Evolutionary conservation across 2,888 invertebrate species (phyloP), one percentile per base, ranked within the genome.

Genomic region (Caenorhabditis sinica): DNA sequence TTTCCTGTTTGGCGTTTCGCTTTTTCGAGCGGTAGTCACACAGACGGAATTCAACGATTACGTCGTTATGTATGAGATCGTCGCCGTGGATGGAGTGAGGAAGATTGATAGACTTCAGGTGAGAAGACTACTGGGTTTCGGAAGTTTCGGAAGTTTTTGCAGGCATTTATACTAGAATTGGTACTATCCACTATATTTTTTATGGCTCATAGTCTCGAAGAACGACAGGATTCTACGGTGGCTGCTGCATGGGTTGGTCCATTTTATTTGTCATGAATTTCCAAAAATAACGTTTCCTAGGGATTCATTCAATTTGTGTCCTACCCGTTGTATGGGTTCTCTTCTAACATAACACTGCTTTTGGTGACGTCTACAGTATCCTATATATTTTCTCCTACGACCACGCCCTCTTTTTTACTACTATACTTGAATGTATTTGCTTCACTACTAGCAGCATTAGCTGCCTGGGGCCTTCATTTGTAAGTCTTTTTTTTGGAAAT

Each of bases 271-370:
- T 23, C 28, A 13, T n/a, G n/a, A n/a, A n/a, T n/a, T n/a, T n/a
- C n/a, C n/a, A 13, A 61, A 73, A 45, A 8, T 15, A n/a, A 60
- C 11, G 5, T 36, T 36, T 63, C 81, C 11, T 69, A 85, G 85
- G 82, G 77, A n/a, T 74, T 85, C 69, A 74, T 82, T 28, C 85
- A 85, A 60, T 82, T 85, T 25, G 63, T 85, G 0, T 73, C 82
- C 11, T 74, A 74, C 9, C 85, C 85, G 0, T 23, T 85, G 0
- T 75, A 65, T 53, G 85, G 85, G 23, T 76, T 80, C 53, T 53
- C 85, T 45, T 81, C 82, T 5, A 85, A 85, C 33, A 11, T 82
- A n/a, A 61, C 74, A 1, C 45, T 85, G 4, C 65, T 77, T 15
- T 20, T 82, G 23, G 60, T 73, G 45, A 82, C 68, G 20, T 82